Evolutionary conservation across 2,797 vertebrate genomes (phyloP).

Genomic region (Cyclopterus lumpus): DNA sequence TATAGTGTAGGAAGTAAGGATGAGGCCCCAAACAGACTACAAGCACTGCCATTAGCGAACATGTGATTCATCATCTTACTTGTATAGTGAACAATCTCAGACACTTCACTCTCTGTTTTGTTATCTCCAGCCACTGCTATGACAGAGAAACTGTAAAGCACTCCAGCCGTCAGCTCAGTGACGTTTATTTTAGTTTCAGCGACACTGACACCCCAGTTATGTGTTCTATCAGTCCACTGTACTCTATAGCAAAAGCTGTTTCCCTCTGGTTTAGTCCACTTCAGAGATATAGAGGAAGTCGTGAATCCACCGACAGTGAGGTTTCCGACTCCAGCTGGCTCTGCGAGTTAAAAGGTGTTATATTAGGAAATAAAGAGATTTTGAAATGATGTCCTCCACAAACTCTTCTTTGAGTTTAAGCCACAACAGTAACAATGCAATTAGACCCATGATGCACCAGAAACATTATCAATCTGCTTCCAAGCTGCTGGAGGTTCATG

Average conservation of each 20-base stretch:
- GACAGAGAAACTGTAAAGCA: too few relatives aligned
- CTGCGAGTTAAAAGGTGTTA: constrained; percentile 20
- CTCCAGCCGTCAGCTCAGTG: constrained; percentile 17
- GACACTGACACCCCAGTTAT: background rate
- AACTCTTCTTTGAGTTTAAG: background rate
- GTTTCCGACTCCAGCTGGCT: constrained; percentile 27
- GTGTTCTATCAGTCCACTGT: constrained; percentile 14
- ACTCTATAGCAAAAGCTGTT: constrained; percentile 38
- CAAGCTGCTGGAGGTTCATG: background rate
- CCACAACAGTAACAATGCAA: background rate
- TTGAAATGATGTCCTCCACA: too few relatives aligned
- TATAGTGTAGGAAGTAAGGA: background rate
- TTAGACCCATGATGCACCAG: background rate
- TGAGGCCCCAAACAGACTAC: background rate
- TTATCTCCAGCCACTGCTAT: too few relatives aligned
- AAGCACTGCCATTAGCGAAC: background rate
- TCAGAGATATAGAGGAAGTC: constrained; percentile 43
- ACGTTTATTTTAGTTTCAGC: background rate
- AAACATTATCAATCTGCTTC: background rate
- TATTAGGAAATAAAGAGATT: background rate
- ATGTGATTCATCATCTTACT: background rate
- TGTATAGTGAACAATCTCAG: too few relatives aligned
- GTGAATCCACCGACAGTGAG: constrained; percentile 9
- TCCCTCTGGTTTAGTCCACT: constrained; percentile 41
- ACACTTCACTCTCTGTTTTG: background rate